These are phyloP conservation scores for Aphelenchoides besseyi DNA, from an alignment of 1,140 invertebrate genomes.

Conservation along the genomic window DNA sequence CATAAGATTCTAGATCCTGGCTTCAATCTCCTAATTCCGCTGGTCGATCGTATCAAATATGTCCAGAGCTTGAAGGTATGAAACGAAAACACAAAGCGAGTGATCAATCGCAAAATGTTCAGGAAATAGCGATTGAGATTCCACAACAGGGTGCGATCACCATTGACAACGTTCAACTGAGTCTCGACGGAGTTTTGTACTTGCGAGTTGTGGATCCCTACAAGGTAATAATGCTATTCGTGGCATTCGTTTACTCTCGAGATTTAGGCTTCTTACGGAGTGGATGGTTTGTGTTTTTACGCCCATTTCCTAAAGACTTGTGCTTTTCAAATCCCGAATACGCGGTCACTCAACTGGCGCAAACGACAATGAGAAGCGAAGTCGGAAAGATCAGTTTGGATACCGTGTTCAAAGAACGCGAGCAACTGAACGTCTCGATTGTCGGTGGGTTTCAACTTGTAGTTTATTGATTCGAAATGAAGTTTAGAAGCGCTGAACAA, in stretches of 20 bases:
- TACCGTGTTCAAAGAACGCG: conserved; percentile 91
- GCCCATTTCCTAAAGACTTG: no score
- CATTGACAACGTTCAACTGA: conserved; percentile 78
- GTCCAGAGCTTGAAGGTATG: conserved; percentile 64
- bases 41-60: conserved; percentile 91
- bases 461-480: conserved; percentile 15
- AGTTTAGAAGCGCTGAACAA: conserved; percentile 84
- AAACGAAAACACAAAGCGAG: conserved; percentile 80
- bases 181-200: conserved; percentile 95
- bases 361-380: conserved; percentile 98
- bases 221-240: conserved; percentile 65
- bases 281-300: conserved; percentile 73
- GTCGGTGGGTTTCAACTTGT: conserved; percentile 67
- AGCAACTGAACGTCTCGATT: conserved; percentile 89
- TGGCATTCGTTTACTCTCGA: conserved; percentile 10
- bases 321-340: conserved; percentile 99
- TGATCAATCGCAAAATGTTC: conserved; percentile 80
- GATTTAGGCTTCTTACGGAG: conserved; percentile 83
- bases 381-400: conserved; percentile 96
- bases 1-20: conserved; percentile 64
- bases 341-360: conserved; percentile 95
- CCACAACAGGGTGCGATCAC: conserved; percentile 97
- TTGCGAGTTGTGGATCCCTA: conserved; percentile 88
- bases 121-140: conserved; percentile 98
- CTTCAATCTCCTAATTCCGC: conserved; percentile 84